phyloP scores from a whole-genome alignment of 1,140 invertebrate species.

The Drosophila ohnishii region DNA sequence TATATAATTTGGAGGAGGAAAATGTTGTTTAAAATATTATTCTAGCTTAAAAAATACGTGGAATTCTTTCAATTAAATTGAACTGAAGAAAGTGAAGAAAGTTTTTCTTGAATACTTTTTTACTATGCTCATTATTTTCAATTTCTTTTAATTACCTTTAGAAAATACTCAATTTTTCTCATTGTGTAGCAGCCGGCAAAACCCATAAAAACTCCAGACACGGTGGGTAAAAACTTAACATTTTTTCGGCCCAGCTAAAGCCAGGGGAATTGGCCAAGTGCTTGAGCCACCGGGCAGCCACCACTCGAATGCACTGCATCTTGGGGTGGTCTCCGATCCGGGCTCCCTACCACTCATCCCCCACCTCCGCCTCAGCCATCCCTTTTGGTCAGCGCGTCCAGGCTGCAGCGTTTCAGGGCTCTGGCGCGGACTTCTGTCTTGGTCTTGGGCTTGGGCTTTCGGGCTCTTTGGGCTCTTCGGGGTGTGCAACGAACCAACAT shows the following conservation, averaged over 20 bases:
- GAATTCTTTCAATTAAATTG: too few species aligned
- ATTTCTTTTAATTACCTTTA: background rate
- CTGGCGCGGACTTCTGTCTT: slow-evolving; percentile 18
- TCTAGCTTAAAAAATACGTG: too few species aligned
- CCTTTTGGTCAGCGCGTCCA: slow-evolving; percentile 48
- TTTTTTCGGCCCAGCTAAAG: slow-evolving; percentile 29
- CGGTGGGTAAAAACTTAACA: slow-evolving; percentile 33
- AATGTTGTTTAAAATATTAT: background rate
- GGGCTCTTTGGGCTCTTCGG: slow-evolving; percentile 6
- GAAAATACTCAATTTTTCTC: slow-evolving; percentile 5
- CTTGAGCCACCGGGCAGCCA: slow-evolving; percentile 54
- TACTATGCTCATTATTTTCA: background rate
- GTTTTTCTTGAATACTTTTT: background rate
- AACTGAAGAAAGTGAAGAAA: too few species aligned
- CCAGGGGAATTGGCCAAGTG: slow-evolving; percentile 73
- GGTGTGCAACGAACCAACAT: slow-evolving; percentile 75
- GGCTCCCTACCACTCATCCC: background rate
- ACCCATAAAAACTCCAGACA: slow-evolving; percentile 51
- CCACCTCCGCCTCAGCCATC: background rate
- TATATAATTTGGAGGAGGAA: background rate
- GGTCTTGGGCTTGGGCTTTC: background rate
- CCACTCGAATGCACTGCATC: slow-evolving; percentile 53
- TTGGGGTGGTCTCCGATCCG: slow-evolving; percentile 60
- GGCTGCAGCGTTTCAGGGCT: slow-evolving; percentile 26
- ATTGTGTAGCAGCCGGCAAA: slow-evolving; percentile 10